These are phyloP conservation scores for Dendrolimus houi DNA, from an alignment of 2,888 invertebrate genomes.

Conservation along the genomic window DNA sequence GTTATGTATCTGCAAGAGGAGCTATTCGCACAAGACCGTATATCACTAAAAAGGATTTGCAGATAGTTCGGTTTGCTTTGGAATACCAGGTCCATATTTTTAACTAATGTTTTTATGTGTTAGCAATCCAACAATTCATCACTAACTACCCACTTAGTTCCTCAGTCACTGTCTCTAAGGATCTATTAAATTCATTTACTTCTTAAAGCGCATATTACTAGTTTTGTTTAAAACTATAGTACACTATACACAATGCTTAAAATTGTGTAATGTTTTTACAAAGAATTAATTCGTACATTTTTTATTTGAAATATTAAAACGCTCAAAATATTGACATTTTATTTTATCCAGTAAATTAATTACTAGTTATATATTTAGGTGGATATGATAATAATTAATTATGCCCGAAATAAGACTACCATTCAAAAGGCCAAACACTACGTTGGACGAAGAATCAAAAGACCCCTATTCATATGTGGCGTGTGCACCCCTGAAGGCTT, in stretches of 20 bases:
- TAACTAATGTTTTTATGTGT: neutral
- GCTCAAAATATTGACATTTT: too few relatives aligned
- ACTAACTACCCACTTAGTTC: too few relatives aligned
- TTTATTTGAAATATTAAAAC: too few relatives aligned
- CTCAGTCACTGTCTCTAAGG: too few relatives aligned
- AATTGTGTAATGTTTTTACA: too few relatives aligned
- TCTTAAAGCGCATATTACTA: too few relatives aligned
- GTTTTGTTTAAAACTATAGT: too few relatives aligned
- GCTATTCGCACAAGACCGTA: conserved; percentile 15
- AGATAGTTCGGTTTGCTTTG: conserved; percentile 28
- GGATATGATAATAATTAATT: conserved; percentile 35
- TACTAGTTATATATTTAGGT: conserved; percentile 22
- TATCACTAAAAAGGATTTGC: conserved; percentile 27
- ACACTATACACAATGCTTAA: too few relatives aligned
- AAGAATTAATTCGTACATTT: too few relatives aligned
- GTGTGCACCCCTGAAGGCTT: conserved; percentile 31
- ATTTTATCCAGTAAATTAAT: neutral
- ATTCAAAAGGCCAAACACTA: conserved; percentile 24
- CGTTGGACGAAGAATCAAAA: conserved; percentile 19
- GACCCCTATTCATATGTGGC: conserved; percentile 28
- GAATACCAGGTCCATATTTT: conserved; percentile 30
- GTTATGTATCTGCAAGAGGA: conserved; percentile 23
- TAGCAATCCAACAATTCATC: too few relatives aligned
- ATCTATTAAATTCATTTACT: too few relatives aligned
- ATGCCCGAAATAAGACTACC: conserved; percentile 23